Percentiles rank a stretch among this genome's conserved stretches.
These are phyloP conservation scores for Pseudopodoces humilis DNA, from an alignment of 2,113 vertebrate genomes.

Conservation along the genomic window DNA sequence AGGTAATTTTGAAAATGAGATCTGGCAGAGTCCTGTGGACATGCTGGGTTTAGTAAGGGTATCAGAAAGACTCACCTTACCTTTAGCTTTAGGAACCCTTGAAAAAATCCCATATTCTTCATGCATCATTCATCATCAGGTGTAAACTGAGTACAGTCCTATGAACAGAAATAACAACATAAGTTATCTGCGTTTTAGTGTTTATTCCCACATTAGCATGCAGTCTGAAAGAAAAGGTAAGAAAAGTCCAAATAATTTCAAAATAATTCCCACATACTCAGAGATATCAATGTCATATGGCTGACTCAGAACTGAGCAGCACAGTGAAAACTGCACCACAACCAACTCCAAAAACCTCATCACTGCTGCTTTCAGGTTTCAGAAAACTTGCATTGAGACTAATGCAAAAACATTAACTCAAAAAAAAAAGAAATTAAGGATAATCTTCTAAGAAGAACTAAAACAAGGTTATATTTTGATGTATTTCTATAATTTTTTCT, in stretches of 20 bases:
- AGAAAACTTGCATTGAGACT: background rate
- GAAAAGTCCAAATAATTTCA: background rate
- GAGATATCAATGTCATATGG: background rate
- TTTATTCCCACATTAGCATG: background rate
- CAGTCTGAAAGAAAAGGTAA: background rate
- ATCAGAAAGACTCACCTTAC: background rate
- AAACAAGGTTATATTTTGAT: background rate
- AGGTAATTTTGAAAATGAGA: slow-evolving; percentile 29
- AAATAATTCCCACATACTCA: background rate
- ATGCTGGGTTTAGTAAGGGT: background rate
- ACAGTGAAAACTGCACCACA: background rate
- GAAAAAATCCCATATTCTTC: background rate
- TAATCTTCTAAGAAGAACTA: background rate
- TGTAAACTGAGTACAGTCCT: background rate
- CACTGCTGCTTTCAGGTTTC: background rate
- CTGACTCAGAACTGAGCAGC: background rate
- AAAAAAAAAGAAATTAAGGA: background rate
- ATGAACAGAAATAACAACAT: background rate
- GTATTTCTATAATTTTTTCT: background rate
- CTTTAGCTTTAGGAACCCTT: background rate
- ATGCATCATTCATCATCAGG: background rate
- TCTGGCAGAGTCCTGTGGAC: background rate
- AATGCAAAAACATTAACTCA: background rate
- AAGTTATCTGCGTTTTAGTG: background rate
- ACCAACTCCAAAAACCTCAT: background rate